Evolutionary conservation across 2,888 invertebrate species (phyloP).

Genomic region (Eilema depressum): DNA sequence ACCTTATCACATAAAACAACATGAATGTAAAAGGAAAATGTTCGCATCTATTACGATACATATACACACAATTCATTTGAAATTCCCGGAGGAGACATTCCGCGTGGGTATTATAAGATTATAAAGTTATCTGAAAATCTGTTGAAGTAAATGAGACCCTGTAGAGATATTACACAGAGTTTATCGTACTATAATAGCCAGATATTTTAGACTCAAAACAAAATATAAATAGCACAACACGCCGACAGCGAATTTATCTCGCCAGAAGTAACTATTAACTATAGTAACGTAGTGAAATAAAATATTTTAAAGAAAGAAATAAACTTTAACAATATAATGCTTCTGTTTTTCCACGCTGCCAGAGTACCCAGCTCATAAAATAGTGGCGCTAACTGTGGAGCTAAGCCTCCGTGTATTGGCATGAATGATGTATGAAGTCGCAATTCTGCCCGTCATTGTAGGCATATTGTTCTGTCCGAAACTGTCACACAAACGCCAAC

Average conservation of each 20-base stretch:
- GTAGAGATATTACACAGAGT: background rate
- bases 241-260: background rate
- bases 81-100: conserved; percentile 7
- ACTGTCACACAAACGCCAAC: background rate
- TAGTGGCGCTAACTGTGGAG: background rate
- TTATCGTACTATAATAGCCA: background rate
- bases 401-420: background rate
- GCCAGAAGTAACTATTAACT: too few species aligned
- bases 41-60: conserved; percentile 1
- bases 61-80: background rate
- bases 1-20: conserved; percentile 5
- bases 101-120: background rate
- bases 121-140: background rate
- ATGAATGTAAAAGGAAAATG: conserved; percentile 16
- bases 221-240: background rate
- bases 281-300: too few species aligned
- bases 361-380: background rate
- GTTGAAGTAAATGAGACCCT: background rate
- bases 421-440: background rate
- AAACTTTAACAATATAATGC: too few species aligned
- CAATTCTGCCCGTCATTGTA: background rate
- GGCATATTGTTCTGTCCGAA: background rate
- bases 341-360: too few species aligned
- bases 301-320: too few species aligned
- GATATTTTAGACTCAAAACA: background rate